A percentile compares a stretch with the other conserved stretches of the same genome.
Evolutionary conservation across 2,113 vertebrate genomes (phyloP).

Genomic region (Numida meleagris): DNA sequence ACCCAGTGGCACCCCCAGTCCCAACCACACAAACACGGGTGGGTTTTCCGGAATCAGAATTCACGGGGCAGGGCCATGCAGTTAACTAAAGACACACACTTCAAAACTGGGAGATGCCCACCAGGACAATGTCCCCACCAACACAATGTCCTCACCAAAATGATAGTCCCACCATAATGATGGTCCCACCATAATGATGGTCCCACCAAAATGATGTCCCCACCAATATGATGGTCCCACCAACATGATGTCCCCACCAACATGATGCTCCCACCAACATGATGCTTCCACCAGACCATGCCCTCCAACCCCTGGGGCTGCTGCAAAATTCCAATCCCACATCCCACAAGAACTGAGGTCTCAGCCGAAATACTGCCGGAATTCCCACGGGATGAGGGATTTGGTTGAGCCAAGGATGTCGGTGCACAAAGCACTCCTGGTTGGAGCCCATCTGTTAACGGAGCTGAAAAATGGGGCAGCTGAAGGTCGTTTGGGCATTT

Average conservation of each 20-base stretch:
- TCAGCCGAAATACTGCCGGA: neutral
- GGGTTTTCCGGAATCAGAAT: neutral
- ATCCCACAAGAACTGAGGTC: neutral
- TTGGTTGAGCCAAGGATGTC: neutral
- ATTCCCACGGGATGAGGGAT: neutral
- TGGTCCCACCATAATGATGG: neutral
- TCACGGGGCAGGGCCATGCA: neutral
- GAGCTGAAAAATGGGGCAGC: neutral
- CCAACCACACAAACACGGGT: neutral
- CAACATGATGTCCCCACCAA: neutral
- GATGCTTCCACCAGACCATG: neutral
- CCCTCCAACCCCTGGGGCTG: neutral
- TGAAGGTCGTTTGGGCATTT: neutral
- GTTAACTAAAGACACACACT: neutral
- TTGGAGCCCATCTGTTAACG: neutral
- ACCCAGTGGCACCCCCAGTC: neutral
- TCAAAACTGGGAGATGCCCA: neutral
- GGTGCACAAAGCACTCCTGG: neutral
- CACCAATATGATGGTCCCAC: neutral
- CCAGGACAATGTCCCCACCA: neutral
- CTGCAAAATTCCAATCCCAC: neutral
- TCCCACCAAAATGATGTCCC: no score
- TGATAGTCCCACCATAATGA: neutral
- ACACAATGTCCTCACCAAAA: neutral
- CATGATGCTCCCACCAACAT: neutral